These are phyloP conservation scores for Phragmatobia fuliginosa DNA, from an alignment of 2,888 invertebrate genomes.

Conservation along the genomic window DNA sequence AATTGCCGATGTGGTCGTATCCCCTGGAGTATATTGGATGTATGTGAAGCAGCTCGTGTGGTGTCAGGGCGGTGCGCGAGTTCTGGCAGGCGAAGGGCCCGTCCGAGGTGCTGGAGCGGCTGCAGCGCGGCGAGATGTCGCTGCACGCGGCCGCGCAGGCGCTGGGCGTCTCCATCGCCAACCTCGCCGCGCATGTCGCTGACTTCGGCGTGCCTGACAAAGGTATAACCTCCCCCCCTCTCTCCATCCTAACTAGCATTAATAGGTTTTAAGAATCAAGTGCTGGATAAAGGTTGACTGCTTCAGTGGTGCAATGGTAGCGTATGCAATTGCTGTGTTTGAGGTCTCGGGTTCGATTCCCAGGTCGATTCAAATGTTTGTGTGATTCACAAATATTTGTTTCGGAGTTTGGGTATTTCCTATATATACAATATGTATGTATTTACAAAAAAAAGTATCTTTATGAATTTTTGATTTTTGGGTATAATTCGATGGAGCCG, in stretches of 20 bases:
- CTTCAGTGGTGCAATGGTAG: no score
- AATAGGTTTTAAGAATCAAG: no score
- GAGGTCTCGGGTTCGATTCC: no score
- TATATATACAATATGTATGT: no score
- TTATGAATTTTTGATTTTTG: no score
- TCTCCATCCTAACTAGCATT: neutral
- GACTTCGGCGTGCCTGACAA: slow-evolving; percentile 63
- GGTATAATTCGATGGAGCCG: no score
- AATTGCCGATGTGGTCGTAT: neutral
- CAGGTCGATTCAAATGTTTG: no score
- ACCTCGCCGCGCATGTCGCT: slow-evolving; percentile 89
- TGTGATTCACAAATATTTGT: no score
- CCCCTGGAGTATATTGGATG: neutral
- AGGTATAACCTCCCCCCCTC: slow-evolving; percentile 42
- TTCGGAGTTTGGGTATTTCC: no score
- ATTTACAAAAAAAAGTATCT: no score
- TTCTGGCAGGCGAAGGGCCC: slow-evolving; percentile 93
- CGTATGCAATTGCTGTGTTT: no score
- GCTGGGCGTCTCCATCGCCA: slow-evolving; percentile 91
- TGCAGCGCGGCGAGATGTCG: slow-evolving; percentile 91
- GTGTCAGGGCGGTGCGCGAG: slow-evolving; percentile 84
- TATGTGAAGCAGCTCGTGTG: neutral
- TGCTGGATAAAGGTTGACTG: no score
- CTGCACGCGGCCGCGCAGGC: slow-evolving; percentile 91
- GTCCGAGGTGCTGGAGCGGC: slow-evolving; percentile 89